Base-by-base conservation (phyloP, 2,113 vertebrate species). In the Oophaga pumilio region DNA sequence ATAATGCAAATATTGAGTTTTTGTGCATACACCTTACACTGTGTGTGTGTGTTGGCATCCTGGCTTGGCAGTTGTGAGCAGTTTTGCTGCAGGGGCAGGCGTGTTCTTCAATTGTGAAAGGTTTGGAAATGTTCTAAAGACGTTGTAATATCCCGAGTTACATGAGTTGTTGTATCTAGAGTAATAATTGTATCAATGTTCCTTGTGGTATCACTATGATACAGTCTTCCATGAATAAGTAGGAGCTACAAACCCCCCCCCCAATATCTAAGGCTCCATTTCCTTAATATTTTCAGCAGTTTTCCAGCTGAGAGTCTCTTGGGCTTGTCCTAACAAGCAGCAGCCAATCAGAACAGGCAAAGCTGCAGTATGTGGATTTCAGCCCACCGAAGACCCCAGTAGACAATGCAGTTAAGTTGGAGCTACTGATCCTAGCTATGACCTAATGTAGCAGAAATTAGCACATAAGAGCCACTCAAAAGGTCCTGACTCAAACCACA, bases 31-130 rank as follows among this genome's bases (percentile, higher is more conserved):
- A 43, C 15, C 28, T 73, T 13, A 15, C 10, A 73, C 6, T 28
- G 43, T 18, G 24, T 74, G 71, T 74, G 71, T 74, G 43, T 22
- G 33, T 74, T 74, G 71, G 71, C 71, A 74, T 74, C 33, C 33
- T 1, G 4, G 8, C 71, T 22, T 74, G 71, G 71, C 71, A 74
- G 15, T 33, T 22, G 33, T 22, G 15, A 3, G 17, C 71, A 49
- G 71, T 74, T 74, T 74, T 4, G 33, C 71, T 50, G 71, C 71
- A 50, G 71, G 71, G 71, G 33, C 8, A 49, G 71, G 71, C 22
- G 71, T 74, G 43, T 74, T 50, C 2, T 2, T 74, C 50, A 10
- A 49, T 74, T 74, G 71, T 74, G 18, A 74, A 74, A 50, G 18
- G 50, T 49, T 49, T 74, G 33, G 28, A 74, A 74, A 74, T 71